These are phyloP conservation scores for Piprites chloris DNA, from an alignment of 2,113 vertebrate genomes.

Conservation along the genomic window DNA sequence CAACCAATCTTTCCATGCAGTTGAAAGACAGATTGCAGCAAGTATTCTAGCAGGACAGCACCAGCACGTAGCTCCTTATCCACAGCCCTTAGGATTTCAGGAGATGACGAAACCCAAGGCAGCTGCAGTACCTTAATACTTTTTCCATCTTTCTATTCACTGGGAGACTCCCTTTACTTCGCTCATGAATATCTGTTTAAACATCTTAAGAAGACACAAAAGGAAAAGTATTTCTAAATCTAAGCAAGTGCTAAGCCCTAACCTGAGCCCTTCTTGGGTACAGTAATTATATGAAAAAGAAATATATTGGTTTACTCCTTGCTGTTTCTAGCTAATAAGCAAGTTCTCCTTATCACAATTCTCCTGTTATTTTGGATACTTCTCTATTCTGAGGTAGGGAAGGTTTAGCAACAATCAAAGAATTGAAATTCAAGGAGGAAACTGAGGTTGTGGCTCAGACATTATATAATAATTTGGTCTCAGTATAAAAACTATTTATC, in stretches of 20 bases:
- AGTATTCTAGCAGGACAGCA: background rate
- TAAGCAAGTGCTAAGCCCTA: background rate
- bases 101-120: background rate
- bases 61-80: background rate
- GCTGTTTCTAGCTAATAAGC: background rate
- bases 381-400: background rate
- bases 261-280: background rate
- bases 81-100: background rate
- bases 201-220: background rate
- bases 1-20: background rate
- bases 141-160: background rate
- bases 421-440: slow-evolving; percentile 2
- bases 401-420: background rate
- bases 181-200: background rate
- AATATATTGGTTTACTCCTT: background rate
- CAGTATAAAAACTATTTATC: background rate
- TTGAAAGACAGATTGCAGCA: background rate
- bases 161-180: background rate
- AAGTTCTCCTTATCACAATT: background rate
- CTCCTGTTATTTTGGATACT: background rate
- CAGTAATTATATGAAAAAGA: background rate
- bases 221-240: background rate
- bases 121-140: background rate
- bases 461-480: slow-evolving; percentile 12
- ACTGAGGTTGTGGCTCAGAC: slow-evolving; percentile 21